Evolutionary conservation across 2,113 vertebrate genomes (phyloP).

Genomic region (Gobius niger): DNA sequence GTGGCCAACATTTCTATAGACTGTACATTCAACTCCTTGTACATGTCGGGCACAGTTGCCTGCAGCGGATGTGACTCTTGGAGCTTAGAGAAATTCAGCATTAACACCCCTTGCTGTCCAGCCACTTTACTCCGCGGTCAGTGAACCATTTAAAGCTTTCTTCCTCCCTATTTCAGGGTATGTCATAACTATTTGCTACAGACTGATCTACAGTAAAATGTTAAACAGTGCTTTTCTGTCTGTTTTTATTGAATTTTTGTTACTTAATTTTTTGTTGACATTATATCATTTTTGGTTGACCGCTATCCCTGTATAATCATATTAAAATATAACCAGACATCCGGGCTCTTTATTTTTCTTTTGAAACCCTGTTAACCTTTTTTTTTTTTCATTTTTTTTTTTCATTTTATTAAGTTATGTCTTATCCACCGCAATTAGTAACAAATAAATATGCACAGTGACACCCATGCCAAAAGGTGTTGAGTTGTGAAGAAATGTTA

Average conservation of each 20-base stretch:
- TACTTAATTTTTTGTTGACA: constrained; percentile 85
- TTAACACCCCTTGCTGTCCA: constrained; percentile 45
- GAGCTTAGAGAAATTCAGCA: constrained; percentile 53
- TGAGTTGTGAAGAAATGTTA: constrained; percentile 57
- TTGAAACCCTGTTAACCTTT: constrained; percentile 38
- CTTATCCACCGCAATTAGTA: constrained; percentile 47
- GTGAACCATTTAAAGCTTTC: constrained; percentile 65
- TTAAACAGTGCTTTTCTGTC: constrained; percentile 88
- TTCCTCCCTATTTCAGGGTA: constrained; percentile 68
- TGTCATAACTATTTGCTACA: constrained; percentile 78
- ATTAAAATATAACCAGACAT: constrained; percentile 97
- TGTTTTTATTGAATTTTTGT: constrained; percentile 86
- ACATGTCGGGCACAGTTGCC: constrained; percentile 34
- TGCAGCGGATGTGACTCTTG: constrained; percentile 39
- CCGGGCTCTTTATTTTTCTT: constrained; percentile 79
- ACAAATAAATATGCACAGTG: constrained; percentile 70
- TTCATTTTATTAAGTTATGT: constrained; percentile 43
- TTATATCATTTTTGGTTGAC: constrained; percentile 83
- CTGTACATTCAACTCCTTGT: constrained; percentile 19
- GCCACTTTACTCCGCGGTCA: constrained; percentile 63
- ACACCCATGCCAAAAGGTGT: constrained; percentile 60
- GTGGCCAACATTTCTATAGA: constrained; percentile 37
- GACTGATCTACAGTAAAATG: constrained; percentile 79
- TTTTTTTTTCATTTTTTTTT: constrained; percentile 36
- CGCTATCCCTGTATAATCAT: constrained; percentile 89